Evolutionary conservation across 2,113 vertebrate species (phyloP), one percentile per base, ranked within the genome.

Genomic region (Embiotoca jacksoni): DNA sequence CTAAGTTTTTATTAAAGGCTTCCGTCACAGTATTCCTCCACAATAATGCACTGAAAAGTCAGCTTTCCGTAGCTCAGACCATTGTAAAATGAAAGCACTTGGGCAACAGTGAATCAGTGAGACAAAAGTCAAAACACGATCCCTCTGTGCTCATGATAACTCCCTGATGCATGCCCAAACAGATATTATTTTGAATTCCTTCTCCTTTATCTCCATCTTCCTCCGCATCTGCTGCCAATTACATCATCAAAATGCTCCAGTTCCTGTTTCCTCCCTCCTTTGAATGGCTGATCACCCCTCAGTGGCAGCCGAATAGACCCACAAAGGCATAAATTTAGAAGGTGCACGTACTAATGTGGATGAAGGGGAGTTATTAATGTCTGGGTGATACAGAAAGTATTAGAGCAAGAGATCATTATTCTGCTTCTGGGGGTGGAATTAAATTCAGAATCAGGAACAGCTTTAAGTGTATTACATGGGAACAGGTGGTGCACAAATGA

Each of bases 171-270:
- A 78, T 92, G 91, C 90, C 88, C 90, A 83, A 91, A 88, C 92
- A 89, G 74, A 91, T 88, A 86, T 87, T 91, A 92, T 91, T 93
- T 91, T 83, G 90, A 90, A 93, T 92, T 93, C 91, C 81, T 90
- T 79, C 82, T 88, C 67, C 84, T 92, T 90, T 90, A 88, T 89
- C 85, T 89, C 82, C 69, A 78, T 93, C 90, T 90, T 91, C 82
- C 91, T 87, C 66, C 2, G 57, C 88, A 87, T 93, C 90, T 91
- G 89, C 91, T 90, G 85, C 86, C 86, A 84, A 90, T 93, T 90
- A 89, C 92, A 91, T 93, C 92, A 93, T 81, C 82, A 80, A 81
- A 92, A 86, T 73, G 75, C 87, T 69, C 57, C 68, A 72, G 67
- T 88, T 91, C 84, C 89, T 89, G 80, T 80, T 85, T 82, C 72